Evolutionary conservation across 2,888 invertebrate species (phyloP).

Genomic region (Ditula angustiorana): DNA sequence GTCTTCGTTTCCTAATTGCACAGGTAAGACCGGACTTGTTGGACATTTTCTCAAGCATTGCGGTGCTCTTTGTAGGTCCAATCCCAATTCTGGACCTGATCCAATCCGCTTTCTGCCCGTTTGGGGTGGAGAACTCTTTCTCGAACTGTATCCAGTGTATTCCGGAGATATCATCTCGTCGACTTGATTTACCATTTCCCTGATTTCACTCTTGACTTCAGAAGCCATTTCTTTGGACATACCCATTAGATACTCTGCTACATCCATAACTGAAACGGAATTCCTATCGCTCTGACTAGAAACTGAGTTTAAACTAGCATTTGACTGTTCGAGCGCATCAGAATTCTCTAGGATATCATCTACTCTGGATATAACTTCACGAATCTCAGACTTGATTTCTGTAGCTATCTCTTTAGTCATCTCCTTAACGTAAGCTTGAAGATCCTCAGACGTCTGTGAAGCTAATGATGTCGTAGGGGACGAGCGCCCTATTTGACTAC

Average conservation of each 20-base stretch:
- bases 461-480: constrained; percentile 84
- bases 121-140: constrained; percentile 81
- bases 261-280: constrained; percentile 90
- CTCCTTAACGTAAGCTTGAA: constrained; percentile 91
- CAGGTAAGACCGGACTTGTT: constrained; percentile 75
- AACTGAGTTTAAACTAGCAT: constrained; percentile 78
- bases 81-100: constrained; percentile 76
- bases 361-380: constrained; percentile 92
- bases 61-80: constrained; percentile 66
- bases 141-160: constrained; percentile 62
- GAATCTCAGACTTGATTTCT: constrained; percentile 92
- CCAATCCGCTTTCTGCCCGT: constrained; percentile 69
- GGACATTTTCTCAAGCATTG: constrained; percentile 74
- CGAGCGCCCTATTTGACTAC: constrained; percentile 81
- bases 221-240: constrained; percentile 92
- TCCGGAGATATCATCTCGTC: constrained; percentile 88
- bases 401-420: constrained; percentile 92
- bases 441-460: constrained; percentile 86
- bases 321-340: constrained; percentile 84
- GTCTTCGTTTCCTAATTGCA: constrained; percentile 67
- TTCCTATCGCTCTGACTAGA: constrained; percentile 88
- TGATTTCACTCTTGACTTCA: constrained; percentile 91
- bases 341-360: constrained; percentile 91
- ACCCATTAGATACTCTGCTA: constrained; percentile 91
- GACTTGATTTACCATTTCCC: constrained; percentile 90